These are phyloP conservation scores for Manis pentadactyla DNA, from an alignment of 2,797 vertebrate species.

Conservation along the genomic window DNA sequence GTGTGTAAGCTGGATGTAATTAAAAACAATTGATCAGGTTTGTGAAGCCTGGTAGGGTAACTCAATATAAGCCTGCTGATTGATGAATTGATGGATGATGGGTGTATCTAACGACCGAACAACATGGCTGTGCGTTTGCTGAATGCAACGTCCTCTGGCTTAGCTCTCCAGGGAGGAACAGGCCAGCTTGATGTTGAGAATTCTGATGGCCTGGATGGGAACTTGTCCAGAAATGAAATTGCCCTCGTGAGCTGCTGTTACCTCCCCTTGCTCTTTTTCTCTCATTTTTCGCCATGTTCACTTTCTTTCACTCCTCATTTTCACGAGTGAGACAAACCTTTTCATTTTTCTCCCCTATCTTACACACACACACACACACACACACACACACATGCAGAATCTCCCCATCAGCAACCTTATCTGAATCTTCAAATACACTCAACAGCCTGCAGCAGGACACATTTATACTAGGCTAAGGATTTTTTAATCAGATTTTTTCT, in stretches of 20 bases:
- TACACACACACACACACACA: neutral
- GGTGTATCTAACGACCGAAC: neutral
- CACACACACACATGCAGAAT: neutral
- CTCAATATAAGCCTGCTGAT: constrained; percentile 71
- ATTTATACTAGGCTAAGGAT: constrained; percentile 41
- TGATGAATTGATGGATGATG: constrained; percentile 72
- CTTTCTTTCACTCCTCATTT: neutral
- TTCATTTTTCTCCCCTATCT: neutral
- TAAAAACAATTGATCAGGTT: constrained; percentile 75
- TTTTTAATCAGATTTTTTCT: constrained; percentile 39
- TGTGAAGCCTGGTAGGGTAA: constrained; percentile 54
- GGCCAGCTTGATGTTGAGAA: neutral
- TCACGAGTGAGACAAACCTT: neutral
- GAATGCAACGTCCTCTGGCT: constrained; percentile 19
- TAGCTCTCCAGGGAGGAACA: neutral
- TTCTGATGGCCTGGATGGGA: neutral
- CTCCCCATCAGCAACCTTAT: constrained; percentile 54
- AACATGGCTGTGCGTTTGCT: neutral
- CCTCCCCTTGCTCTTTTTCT: neutral
- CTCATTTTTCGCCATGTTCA: neutral
- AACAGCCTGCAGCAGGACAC: constrained; percentile 50
- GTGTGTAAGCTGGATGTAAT: constrained; percentile 61
- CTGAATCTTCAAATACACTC: constrained; percentile 60
- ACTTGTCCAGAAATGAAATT: neutral
- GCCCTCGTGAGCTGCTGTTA: neutral